Conservation (phyloP, 2,113 vertebrate species). For the Axis porcinus region DNA sequence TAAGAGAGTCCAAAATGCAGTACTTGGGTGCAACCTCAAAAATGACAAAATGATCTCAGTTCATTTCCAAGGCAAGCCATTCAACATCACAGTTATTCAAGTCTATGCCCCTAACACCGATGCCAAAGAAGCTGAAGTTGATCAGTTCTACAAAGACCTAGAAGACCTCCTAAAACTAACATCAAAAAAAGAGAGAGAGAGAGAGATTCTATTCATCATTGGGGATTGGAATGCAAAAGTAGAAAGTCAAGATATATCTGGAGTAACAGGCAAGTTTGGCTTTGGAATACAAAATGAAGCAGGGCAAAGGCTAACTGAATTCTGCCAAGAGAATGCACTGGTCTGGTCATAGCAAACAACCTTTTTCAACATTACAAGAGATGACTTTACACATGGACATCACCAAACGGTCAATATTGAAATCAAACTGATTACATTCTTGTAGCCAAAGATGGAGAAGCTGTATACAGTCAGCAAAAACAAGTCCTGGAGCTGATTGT, state of each 20-base stretch:
- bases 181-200: not conserved
- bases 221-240: not conserved
- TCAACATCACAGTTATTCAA: not conserved
- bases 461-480: not conserved
- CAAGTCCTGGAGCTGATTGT: not conserved
- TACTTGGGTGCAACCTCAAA: not conserved
- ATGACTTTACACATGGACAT: not conserved
- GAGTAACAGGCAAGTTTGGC: not conserved
- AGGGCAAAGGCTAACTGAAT: not conserved
- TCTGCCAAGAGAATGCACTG: not conserved
- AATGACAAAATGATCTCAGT: not conserved
- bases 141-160: not conserved
- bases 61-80: not conserved
- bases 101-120: accelerated
- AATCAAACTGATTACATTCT: not conserved
- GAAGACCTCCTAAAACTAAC: not conserved
- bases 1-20: not conserved
- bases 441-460: not conserved
- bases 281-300: not conserved
- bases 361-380: not conserved
- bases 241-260: not conserved
- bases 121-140: not conserved
- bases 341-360: not conserved
- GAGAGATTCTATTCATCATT: not conserved
- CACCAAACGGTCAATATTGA: not conserved